A percentile compares a stretch with the other conserved stretches of the same genome.
Evolutionary conservation across 2,888 invertebrate genomes (phyloP).

Genomic region (Sarcophaga rosellei): DNA sequence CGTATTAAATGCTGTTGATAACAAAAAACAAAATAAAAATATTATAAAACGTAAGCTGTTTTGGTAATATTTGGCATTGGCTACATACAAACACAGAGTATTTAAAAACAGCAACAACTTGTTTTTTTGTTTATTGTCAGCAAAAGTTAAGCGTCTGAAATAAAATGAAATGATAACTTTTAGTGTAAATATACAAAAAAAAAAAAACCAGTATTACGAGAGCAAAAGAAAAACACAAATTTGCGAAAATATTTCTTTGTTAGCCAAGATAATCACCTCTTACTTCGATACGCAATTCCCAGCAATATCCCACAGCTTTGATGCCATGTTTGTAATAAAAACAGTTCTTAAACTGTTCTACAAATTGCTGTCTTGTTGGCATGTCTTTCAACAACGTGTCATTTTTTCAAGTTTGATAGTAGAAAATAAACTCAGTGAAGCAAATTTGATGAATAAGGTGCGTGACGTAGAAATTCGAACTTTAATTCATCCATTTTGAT

Average conservation of each 20-base stretch:
- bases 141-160: conserved; percentile 2
- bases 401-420: too few relatives aligned
- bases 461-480: too few relatives aligned
- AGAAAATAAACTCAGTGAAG: too few relatives aligned
- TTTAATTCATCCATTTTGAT: too few relatives aligned
- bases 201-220: too few relatives aligned
- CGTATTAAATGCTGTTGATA: conserved; percentile 21
- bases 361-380: too few relatives aligned
- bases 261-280: neutral
- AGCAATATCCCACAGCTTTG: too few relatives aligned
- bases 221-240: conserved; percentile 1
- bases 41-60: conserved; percentile 8
- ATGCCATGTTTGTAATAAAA: too few relatives aligned
- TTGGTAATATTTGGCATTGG: conserved; percentile 47
- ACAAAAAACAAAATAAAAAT: neutral
- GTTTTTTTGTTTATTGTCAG: conserved; percentile 17
- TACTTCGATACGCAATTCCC: too few relatives aligned
- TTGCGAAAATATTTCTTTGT: neutral
- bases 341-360: too few relatives aligned
- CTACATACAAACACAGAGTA: neutral
- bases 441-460: too few relatives aligned
- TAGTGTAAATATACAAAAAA: neutral
- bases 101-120: conserved; percentile 8
- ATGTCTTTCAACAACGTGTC: too few relatives aligned
- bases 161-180: neutral